Base-by-base conservation (phyloP, 2,888 invertebrate species). In the Pristionchus mayeri region DNA sequence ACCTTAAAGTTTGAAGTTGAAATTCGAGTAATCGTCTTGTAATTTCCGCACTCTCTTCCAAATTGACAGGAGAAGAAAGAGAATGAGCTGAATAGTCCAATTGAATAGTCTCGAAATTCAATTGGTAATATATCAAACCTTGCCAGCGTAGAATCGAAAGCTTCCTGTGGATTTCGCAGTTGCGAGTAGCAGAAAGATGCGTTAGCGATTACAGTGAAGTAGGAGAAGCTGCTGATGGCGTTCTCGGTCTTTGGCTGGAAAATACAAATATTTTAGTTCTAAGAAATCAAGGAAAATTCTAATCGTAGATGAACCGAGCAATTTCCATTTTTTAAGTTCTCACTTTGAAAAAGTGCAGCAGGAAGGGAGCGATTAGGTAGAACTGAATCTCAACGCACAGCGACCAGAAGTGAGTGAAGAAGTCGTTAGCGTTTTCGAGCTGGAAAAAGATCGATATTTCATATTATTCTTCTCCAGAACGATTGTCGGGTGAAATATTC, bases 351-450 rank as follows among this genome's bases (percentile, higher is more conserved):
- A 54, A 16, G 48, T 85, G 16, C 44, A 88, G 88, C 0, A 89
- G 86, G 63, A 84, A 7, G 0, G 89, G 89, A 44, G 85, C 87
- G 16, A 89, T 81, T 13, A 87, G 48, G 79, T 89, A 89, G 84
- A 88, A 89, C 78, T 89, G 89, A 85, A 89, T 86, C 85, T 89
- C 89, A 0, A 88, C 87, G 37, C 85, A 86, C 3, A 89, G 85
- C 0, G 89, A 89, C 89, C 89, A 89, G 3, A 87, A 88, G 67
- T 89, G 89, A 50, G 87, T 88, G 86, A 87, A 89, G n/a, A 88
- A 82, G 82, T 88, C 87, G 18, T 86, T 86, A 3, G 88, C 88
- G 84, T 87, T 86, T 24, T 86, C 86, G 16, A 89, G 30, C 89
- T 89, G 86, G 44, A 87, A 86, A 13, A 13, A 11, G 11, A 4